phyloP scores from a whole-genome alignment of 2,113 vertebrate genomes.

The Pagrus major region DNA sequence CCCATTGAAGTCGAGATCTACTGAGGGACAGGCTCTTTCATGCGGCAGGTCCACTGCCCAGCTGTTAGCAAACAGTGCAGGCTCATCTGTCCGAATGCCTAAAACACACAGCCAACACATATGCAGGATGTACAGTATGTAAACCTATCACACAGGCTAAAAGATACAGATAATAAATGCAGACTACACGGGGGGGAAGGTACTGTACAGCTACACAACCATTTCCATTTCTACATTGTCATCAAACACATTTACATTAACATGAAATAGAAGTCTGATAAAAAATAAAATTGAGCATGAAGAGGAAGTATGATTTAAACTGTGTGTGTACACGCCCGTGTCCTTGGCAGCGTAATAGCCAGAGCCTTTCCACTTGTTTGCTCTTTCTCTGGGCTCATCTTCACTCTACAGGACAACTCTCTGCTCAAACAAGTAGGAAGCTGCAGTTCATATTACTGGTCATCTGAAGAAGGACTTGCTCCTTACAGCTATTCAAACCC shows the following conservation, averaged over 20 bases:
- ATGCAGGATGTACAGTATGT: neutral
- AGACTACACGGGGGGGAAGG: neutral
- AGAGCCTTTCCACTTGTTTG: slow-evolving; percentile 8
- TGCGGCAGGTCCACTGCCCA: slow-evolving; percentile 91
- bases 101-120: slow-evolving; percentile 40
- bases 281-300: neutral
- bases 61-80: slow-evolving; percentile 93
- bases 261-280: neutral
- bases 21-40: slow-evolving; percentile 86
- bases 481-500: slow-evolving; percentile 57
- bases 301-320: neutral
- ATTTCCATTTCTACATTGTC: neutral
- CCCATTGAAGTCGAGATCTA: slow-evolving; percentile 91
- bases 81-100: slow-evolving; percentile 89
- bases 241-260: neutral
- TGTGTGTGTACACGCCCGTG: neutral
- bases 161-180: neutral
- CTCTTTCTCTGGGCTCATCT: slow-evolving; percentile 32
- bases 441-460: slow-evolving; percentile 65
- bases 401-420: slow-evolving; percentile 18
- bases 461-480: slow-evolving; percentile 58
- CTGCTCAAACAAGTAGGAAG: slow-evolving; percentile 22
- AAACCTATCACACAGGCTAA: neutral
- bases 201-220: neutral
- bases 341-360: neutral